Evolutionary conservation across 2,113 vertebrate species (phyloP).

Genomic region (Gopherus flavomarginatus): DNA sequence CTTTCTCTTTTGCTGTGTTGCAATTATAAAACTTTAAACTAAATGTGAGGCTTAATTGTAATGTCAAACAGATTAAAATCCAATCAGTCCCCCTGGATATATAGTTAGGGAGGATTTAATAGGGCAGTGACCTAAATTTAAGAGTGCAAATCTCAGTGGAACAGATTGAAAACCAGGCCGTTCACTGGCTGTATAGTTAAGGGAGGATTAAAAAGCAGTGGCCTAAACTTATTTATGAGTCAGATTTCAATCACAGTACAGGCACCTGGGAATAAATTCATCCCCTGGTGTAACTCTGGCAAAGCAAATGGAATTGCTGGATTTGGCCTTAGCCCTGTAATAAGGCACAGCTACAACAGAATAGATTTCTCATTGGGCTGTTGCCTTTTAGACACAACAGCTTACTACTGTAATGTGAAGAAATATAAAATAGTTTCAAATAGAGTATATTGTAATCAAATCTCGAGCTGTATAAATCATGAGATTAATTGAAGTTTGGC

Average conservation of each 20-base stretch:
- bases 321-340: background rate
- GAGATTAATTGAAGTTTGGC: background rate
- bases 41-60: conserved; percentile 66
- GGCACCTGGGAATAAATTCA: conserved; percentile 35
- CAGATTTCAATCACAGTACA: background rate
- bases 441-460: background rate
- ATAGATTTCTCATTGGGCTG: background rate
- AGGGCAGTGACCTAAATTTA: conserved; percentile 69
- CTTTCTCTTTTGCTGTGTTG: conserved; percentile 33
- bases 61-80: conserved; percentile 67
- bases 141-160: conserved; percentile 8
- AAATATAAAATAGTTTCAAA: background rate
- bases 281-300: background rate
- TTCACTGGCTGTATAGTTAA: background rate
- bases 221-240: background rate
- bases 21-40: conserved; percentile 68
- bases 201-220: background rate
- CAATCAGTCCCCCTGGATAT: conserved; percentile 66
- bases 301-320: background rate
- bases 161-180: conserved; percentile 21
- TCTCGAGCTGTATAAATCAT: background rate
- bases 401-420: background rate
- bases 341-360: background rate
- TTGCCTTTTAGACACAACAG: background rate
- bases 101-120: conserved; percentile 56